Evolutionary conservation across 1,140 invertebrate genomes (phyloP), one percentile per base, ranked within the genome.

Genomic region (Drepana arcuata): DNA sequence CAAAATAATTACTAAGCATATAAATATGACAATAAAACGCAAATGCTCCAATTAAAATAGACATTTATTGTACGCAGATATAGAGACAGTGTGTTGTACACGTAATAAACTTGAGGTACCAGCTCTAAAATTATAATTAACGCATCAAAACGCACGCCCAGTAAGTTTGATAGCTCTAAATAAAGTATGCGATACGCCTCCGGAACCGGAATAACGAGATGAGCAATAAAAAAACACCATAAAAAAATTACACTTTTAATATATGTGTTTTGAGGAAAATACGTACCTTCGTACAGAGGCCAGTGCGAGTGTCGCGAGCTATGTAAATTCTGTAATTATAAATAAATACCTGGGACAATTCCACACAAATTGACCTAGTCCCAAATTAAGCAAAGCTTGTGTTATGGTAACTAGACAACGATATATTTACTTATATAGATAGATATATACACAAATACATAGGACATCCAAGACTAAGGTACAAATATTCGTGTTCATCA

Each of bases 271-370:
- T 5, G 10, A 26, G 10, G 2, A 10, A 26, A 26, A 26, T n/a
- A 26, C 4, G 18, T 21, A 21, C 18, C 9, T 5, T 26, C n/a
- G 24, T 26, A 26, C 4, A 50, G 39, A 51, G 41, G 51, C 37
- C 18, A 21, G 42, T 52, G 53, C 65, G 58, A n/a, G n/a, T n/a
- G n/a, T 72, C 71, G 49, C 66, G 70, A 77, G 72, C 72, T 72
- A 75, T 75, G 78, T 74, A 70, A 47, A 57, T 34, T 16, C 63
- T 59, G 67, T 78, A 80, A 75, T 80, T 69, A 58, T 63, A 34
- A 35, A 51, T 61, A 59, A 29, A 14, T 69, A 77, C 77, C 69
- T 73, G 61, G n/a, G n/a, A n/a, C n/a, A n/a, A n/a, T n/a, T n/a
- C n/a, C n/a, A n/a, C n/a, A n/a, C n/a, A n/a, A n/a, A n/a, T n/a